Conservation (phyloP, 2,888 invertebrate genomes). For the Yponomeuta cagnagella region DNA sequence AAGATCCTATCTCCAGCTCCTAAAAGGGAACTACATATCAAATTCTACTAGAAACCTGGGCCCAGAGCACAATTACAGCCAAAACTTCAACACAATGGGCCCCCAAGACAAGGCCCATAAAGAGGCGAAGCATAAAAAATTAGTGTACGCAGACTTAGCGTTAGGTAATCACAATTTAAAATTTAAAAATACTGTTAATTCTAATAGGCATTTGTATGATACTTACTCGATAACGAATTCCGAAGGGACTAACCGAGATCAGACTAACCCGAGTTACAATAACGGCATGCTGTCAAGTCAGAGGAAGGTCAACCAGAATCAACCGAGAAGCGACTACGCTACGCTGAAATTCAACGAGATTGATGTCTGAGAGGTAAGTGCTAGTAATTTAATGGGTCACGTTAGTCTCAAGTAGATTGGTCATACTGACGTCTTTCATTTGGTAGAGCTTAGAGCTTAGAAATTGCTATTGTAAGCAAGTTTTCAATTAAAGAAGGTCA, state of each 20-base stretch:
- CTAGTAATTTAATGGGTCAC: not conserved
- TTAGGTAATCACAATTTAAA: slow-evolving; percentile 74
- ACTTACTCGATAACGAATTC: slow-evolving; percentile 64
- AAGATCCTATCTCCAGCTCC: slow-evolving; percentile 60
- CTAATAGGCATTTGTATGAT: slow-evolving; percentile 73
- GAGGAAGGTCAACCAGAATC: slow-evolving; percentile 43
- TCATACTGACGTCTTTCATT: no score
- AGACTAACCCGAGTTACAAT: slow-evolving; percentile 43
- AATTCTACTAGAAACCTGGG: slow-evolving; percentile 63
- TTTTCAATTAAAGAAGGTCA: no score
- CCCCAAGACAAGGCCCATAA: slow-evolving; percentile 35
- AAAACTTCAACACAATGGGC: slow-evolving; percentile 55
- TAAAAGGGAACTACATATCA: slow-evolving; percentile 71
- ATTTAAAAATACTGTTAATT: slow-evolving; percentile 75
- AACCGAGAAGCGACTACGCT: slow-evolving; percentile 64
- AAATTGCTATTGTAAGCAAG: no score
- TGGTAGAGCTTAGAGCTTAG: no score
- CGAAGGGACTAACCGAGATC: slow-evolving; percentile 56
- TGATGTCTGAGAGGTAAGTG: slow-evolving; percentile 69
- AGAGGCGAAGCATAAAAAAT: slow-evolving; percentile 59
- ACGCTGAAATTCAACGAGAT: slow-evolving; percentile 73
- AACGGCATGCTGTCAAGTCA: slow-evolving; percentile 51
- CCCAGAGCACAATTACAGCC: slow-evolving; percentile 48
- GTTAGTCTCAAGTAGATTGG: not conserved
- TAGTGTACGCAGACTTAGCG: slow-evolving; percentile 72